Evolutionary conservation across 2,797 vertebrate species (phyloP), one percentile per base, ranked within the genome.

Genomic region (Alexandromys oeconomus): DNA sequence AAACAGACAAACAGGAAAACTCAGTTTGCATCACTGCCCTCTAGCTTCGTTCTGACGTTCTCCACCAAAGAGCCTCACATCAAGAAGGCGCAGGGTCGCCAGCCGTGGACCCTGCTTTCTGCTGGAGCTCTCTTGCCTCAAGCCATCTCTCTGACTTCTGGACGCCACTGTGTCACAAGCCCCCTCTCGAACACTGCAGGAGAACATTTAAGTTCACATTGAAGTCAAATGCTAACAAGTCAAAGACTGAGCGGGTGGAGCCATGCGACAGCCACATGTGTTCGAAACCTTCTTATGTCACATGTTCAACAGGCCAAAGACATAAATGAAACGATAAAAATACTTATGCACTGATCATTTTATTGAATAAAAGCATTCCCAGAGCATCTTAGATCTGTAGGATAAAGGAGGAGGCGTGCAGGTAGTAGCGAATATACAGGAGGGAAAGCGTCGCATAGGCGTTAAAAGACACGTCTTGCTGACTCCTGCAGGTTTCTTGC

Each of bases 151-250:
- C 98, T 98, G 98, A 95, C 98, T 98, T 98, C 97, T 96, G 97
- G 98, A 98, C 97, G 97, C 97, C 97, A 97, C 95, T 97, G 97
- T 98, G 98, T 98, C 98, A 98, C 97, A 95, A 97, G 97, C 91
- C 90, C 98, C 99, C 98, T 99, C 99, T 99, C 99, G 99, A 99
- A 99, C 97, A 97, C 97, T 98, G 98, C 98, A 98, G 98, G 98
- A 98, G 97, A 97, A 97, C 94, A 95, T 94, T 95, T 93, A 97
- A 98, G 98, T 98, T 98, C 96, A 96, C 97, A 76, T 97, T 97
- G 98, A 97, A 97, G 95, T 97, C 96, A 97, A 97, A 98, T 92
- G 89, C 97, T 97, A 95, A 96, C 96, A 57, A 79, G 87, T 9
- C 77, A 74, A 65, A 67, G 12, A 6, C 54, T 17, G 23, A 37